phyloP scores from a whole-genome alignment of 2,113 vertebrate genomes.

The Coryphaenoides rupestris region DNA sequence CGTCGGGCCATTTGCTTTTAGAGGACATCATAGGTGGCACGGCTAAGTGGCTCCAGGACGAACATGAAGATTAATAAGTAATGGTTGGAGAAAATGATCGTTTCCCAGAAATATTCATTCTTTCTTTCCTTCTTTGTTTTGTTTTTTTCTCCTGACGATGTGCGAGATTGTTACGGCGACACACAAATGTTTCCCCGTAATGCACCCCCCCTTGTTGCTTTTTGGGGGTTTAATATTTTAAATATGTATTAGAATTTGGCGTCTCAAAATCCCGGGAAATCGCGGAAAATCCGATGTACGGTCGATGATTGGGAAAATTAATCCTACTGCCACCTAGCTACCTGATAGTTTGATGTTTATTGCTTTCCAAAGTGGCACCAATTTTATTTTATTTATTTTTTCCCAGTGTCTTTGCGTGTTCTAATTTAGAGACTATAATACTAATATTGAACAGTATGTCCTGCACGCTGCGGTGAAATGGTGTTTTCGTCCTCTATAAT shows the following conservation, averaged over 20 bases:
- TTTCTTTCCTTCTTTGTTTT: conserved; percentile 41
- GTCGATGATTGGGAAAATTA: neutral
- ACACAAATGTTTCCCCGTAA: no score
- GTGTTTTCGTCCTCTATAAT: conserved; percentile 65
- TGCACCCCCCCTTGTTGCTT: no score
- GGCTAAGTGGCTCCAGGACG: conserved; percentile 66
- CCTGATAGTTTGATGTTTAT: conserved; percentile 11
- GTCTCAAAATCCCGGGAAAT: no score
- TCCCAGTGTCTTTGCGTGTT: conserved; percentile 42
- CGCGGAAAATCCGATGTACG: no score
- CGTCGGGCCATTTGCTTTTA: conserved; percentile 65
- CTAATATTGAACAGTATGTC: conserved; percentile 47
- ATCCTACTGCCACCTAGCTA: conserved; percentile 1
- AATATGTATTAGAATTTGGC: conserved; percentile 14
- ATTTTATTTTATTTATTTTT: conserved; percentile 18
- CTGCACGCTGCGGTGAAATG: conserved; percentile 53
- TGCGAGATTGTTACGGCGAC: no score
- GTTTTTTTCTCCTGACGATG: neutral
- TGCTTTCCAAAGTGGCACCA: conserved; percentile 1
- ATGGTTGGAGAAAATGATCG: conserved; percentile 72
- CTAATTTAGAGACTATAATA: conserved; percentile 54
- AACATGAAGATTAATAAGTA: conserved; percentile 77
- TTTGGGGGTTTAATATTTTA: conserved; percentile 7
- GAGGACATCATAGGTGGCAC: conserved; percentile 72
- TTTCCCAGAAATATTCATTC: conserved; percentile 59